phyloP scores from a whole-genome alignment of 2,113 vertebrate genomes.

The Poeciliopsis prolifica region DNA sequence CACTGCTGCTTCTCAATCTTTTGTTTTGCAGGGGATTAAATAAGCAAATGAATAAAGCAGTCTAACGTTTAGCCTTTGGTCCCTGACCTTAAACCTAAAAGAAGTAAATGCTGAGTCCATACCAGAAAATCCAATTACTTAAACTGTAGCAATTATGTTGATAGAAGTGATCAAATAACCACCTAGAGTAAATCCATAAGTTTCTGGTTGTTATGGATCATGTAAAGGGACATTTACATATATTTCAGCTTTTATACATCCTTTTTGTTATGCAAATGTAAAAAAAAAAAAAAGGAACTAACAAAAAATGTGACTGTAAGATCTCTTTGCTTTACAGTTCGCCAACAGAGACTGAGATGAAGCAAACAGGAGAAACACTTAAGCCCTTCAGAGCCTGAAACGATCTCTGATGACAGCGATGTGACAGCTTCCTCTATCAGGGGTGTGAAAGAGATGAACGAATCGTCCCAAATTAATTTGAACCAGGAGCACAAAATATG shows the following conservation, averaged over 20 bases:
- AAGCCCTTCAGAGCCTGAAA: slow-evolving; percentile 13
- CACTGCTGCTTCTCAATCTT: no score
- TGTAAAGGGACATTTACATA: not conserved
- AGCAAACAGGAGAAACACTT: not conserved
- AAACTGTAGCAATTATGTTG: not conserved
- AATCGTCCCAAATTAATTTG: slow-evolving; percentile 5
- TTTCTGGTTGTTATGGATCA: not conserved
- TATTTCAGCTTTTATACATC: no score
- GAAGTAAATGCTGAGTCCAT: not conserved
- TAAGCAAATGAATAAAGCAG: not conserved
- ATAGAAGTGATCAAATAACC: not conserved
- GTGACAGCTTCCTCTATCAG: slow-evolving; percentile 6
- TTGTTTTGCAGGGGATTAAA: no score
- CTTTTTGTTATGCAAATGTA: no score
- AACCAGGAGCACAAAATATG: slow-evolving; percentile 1
- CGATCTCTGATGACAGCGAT: slow-evolving; percentile 1
- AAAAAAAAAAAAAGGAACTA: no score
- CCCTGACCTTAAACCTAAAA: not conserved
- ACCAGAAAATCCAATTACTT: not conserved
- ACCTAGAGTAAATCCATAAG: not conserved
- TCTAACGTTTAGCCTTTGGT: not conserved
- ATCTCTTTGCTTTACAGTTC: slow-evolving; percentile 65
- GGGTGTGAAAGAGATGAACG: slow-evolving; percentile 13
- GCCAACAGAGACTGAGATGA: slow-evolving; percentile 83
- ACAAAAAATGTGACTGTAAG: not conserved